Evolutionary conservation across 2,888 invertebrate genomes (phyloP).

Genomic region (Dryomyza anilis): DNA sequence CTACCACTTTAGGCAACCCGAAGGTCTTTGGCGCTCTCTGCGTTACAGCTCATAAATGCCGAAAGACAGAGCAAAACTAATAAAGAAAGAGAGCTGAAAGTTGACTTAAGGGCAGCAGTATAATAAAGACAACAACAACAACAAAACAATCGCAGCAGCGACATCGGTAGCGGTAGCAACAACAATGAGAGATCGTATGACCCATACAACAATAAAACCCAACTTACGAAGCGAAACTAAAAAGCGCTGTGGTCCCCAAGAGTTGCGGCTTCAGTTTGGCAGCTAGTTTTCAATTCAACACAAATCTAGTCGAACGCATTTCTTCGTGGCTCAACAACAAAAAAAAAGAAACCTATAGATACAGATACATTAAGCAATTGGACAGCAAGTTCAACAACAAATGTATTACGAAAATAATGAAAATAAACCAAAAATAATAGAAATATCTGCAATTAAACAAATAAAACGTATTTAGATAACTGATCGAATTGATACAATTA

Average conservation of each 20-base stretch:
- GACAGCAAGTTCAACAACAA: background rate
- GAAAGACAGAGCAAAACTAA: background rate
- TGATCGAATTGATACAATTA: background rate
- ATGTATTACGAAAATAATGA: background rate
- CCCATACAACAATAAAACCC: background rate
- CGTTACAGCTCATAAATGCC: too few species aligned
- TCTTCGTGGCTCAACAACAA: background rate
- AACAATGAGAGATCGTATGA: background rate
- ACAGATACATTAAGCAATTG: background rate
- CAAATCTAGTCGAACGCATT: conserved; percentile 39
- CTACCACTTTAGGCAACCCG: background rate
- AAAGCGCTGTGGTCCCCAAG: background rate
- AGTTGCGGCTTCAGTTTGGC: background rate
- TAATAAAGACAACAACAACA: conserved; percentile 9
- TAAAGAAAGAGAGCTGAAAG: background rate
- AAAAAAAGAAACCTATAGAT: too few species aligned
- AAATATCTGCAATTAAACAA: background rate
- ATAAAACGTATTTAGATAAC: background rate
- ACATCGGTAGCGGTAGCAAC: background rate
- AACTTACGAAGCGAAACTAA: background rate
- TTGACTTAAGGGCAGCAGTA: background rate
- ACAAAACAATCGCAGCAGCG: background rate
- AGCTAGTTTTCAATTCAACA: conserved; percentile 25
- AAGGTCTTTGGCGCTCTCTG: too few species aligned
- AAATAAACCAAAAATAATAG: background rate